Percentiles rank a stretch among this genome's conserved stretches.
phyloP scores from a whole-genome alignment of 2,888 invertebrate species.

The Chrysolina oricalcia region DNA sequence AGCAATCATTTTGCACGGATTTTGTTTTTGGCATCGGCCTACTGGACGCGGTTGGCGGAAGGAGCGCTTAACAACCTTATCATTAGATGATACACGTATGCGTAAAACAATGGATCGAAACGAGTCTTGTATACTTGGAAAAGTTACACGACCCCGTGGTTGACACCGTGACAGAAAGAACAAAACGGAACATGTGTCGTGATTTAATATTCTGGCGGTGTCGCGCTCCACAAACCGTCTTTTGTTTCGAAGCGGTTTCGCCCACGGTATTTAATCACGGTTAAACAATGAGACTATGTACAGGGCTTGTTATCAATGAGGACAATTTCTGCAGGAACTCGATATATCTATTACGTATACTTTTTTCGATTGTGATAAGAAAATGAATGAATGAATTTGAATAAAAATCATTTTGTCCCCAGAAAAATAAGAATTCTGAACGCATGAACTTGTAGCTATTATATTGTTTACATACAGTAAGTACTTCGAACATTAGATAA shows the following conservation, averaged over 20 bases:
- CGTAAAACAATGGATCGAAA: slow-evolving; percentile 19
- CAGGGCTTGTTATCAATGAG: neutral
- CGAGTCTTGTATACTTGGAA: slow-evolving; percentile 12
- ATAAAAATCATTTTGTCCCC: no score
- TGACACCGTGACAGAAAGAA: slow-evolving; percentile 18
- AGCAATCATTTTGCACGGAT: no score
- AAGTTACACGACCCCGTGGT: slow-evolving; percentile 28
- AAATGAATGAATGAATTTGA: no score
- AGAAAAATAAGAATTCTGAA: no score
- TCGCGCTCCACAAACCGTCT: slow-evolving; percentile 49
- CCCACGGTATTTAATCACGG: slow-evolving; percentile 34
- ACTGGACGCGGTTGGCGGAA: no score
- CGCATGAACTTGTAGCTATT: no score
- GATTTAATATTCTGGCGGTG: slow-evolving; percentile 45
- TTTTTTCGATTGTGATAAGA: no score
- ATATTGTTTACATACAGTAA: no score
- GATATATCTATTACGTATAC: neutral
- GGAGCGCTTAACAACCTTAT: no score
- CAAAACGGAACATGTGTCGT: slow-evolving; percentile 48
- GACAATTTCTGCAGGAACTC: neutral
- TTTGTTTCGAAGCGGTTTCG: slow-evolving; percentile 36
- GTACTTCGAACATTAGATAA: no score
- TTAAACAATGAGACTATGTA: slow-evolving; percentile 16
- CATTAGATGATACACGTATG: neutral
- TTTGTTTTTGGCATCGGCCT: no score